Evolutionary conservation across 2,113 vertebrate species (phyloP).

Genomic region (Sapajus apella): DNA sequence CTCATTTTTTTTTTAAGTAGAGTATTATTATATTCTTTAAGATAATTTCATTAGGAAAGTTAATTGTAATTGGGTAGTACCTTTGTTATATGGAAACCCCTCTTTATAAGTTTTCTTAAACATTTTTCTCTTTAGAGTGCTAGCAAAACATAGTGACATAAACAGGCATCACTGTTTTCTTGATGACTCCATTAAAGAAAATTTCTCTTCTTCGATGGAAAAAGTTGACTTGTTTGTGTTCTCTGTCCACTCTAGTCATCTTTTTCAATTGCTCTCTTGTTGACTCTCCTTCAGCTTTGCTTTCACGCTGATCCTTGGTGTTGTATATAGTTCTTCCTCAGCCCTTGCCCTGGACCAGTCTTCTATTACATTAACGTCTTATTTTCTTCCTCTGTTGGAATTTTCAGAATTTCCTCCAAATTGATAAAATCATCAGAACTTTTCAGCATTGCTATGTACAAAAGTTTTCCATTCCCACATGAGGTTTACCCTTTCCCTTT

Average conservation of each 20-base stretch:
- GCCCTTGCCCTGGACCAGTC: background rate
- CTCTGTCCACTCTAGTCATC: background rate
- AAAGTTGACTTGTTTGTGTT: background rate
- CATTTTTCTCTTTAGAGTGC: background rate
- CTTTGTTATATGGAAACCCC: background rate
- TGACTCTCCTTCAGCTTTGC: background rate
- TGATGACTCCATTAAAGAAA: background rate
- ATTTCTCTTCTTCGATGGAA: background rate
- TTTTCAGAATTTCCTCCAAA: background rate
- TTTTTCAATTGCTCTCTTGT: background rate
- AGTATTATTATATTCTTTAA: background rate
- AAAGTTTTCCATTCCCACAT: background rate
- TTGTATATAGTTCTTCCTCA: background rate
- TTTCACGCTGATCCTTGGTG: background rate
- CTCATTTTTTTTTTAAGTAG: background rate
- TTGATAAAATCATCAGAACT: background rate
- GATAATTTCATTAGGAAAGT: constrained; percentile 10
- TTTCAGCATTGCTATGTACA: background rate
- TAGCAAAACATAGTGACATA: background rate
- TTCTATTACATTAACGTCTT: background rate
- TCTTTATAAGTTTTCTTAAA: background rate
- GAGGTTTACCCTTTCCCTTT: background rate
- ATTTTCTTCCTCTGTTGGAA: background rate
- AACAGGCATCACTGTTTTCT: background rate
- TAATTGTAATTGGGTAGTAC: background rate